Evolutionary conservation across 2,888 invertebrate species (phyloP), one percentile per base, ranked within the genome.

Genomic region (Chrysolina oricalcia): DNA sequence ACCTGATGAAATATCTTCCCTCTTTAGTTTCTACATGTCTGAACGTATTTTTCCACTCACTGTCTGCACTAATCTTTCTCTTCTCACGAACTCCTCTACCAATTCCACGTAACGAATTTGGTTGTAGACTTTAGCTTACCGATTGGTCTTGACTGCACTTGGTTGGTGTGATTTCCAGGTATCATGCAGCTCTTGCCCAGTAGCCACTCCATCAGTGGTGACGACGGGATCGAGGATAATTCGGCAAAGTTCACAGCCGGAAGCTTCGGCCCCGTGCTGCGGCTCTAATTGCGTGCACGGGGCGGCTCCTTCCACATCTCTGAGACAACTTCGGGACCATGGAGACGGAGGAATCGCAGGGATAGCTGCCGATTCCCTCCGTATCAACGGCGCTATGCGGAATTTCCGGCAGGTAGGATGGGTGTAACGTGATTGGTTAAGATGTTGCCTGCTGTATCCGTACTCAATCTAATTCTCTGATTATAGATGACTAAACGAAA

Each of bases 301-400:
- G 83, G 91, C 93, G 75, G 93, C 93, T 83, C 94, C 95, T 79
- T 96, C 96, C 90, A 95, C 96, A 87, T 97, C 97, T 53, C 90
- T 97, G 86, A 94, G 96, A 86, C 96, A 97, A 88, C 91, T 97
- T 73, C 92, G 95, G 82, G 90, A 90, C 83, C 88, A 88, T 81
- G 86, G 87, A 68, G 95, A 95, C 90, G 96, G 96, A 87, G 96
- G 96, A 87, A 96, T 98, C 80, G 97, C 97, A 65, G 97, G 97
- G 87, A 98, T 98, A 85, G 98, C 98, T 23, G 97, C 97, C 68
- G 98, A 98, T 90, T 97, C 97, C 74, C 92, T 98, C 84, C 92
- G 98, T 86, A 97, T 98, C 90, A 98, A 98, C 90, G 98, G 98
- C 80, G 98, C 97, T 86, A 96, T 98, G 92, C 93, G 97, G 84